These are phyloP conservation scores for Chouioia cunea DNA, from an alignment of 2,888 invertebrate genomes.

Conservation along the genomic window DNA sequence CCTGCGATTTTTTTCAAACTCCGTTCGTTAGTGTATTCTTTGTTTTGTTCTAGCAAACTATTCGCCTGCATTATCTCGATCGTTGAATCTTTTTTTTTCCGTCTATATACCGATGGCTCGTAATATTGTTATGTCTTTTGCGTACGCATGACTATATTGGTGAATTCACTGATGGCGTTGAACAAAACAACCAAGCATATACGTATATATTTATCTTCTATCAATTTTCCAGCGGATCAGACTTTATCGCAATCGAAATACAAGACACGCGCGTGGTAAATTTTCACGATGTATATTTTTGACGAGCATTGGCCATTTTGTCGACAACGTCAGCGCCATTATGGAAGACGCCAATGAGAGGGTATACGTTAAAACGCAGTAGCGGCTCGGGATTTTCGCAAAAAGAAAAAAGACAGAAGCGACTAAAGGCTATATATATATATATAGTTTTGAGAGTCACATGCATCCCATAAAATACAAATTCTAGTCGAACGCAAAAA, in stretches of 20 bases:
- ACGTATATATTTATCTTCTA: too few species aligned
- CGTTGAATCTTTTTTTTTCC: conserved; percentile 11
- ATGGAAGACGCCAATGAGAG: too few species aligned
- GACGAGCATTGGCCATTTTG: conserved; percentile 30
- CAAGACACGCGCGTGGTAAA: not conserved
- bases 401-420: not conserved
- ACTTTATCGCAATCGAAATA: too few species aligned
- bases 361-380: too few species aligned
- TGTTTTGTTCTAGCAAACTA: not conserved
- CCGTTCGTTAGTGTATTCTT: not conserved
- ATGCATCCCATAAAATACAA: conserved; percentile 62
- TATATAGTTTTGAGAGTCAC: conserved; percentile 50
- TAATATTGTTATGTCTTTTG: not conserved
- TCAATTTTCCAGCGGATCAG: too few species aligned
- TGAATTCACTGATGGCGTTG: too few species aligned
- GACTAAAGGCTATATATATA: not conserved
- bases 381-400: too few species aligned
- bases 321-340: too few species aligned
- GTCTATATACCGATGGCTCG: conserved; percentile 14
- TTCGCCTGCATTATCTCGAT: not conserved
- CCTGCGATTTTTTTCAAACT: too few species aligned
- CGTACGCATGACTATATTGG: too few species aligned
- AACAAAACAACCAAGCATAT: too few species aligned
- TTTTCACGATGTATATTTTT: conserved; percentile 9
- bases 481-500: conserved; percentile 67